Evolutionary conservation across 37 sponge, comb jelly and placozoan genomes (phyloP).

Genomic region (Halichondria panicea): DNA sequence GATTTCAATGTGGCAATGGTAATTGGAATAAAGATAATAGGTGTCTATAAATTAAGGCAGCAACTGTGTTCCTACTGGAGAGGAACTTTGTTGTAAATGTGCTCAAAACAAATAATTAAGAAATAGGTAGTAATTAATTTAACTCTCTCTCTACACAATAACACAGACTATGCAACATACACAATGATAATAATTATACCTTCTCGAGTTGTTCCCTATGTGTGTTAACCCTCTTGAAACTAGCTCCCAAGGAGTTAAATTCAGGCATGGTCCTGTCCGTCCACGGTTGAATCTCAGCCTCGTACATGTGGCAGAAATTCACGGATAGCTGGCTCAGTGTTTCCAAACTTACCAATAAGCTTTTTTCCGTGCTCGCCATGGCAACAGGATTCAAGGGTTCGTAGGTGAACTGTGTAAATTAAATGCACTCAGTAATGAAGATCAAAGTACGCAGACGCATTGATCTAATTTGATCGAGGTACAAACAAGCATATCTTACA

Average conservation of each 20-base stretch:
- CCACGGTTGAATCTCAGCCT: constrained; percentile 62
- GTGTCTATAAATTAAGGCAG: too few relatives aligned
- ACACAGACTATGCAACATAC: too few relatives aligned
- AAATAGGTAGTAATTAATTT: too few relatives aligned
- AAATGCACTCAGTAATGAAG: neutral
- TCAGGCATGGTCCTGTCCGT: constrained; percentile 21
- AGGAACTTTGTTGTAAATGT: too few relatives aligned
- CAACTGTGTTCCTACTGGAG: too few relatives aligned
- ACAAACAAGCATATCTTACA: too few relatives aligned
- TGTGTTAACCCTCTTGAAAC: constrained; percentile 20
- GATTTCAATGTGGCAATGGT: too few relatives aligned
- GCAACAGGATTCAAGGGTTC: constrained; percentile 1
- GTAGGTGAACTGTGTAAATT: constrained; percentile 10
- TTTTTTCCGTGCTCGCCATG: constrained; percentile 14
- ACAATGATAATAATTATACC: too few relatives aligned
- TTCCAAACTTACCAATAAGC: constrained; percentile 29
- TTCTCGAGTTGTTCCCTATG: constrained; percentile 16
- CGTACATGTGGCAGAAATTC: constrained; percentile 49
- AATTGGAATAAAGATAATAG: too few relatives aligned
- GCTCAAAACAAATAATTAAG: too few relatives aligned
- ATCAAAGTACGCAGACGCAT: neutral
- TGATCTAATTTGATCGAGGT: too few relatives aligned
- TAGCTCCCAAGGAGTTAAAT: constrained; percentile 12
- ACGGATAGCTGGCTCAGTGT: constrained; percentile 44
- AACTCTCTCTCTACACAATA: too few relatives aligned